Percentiles rank a stretch among this genome's conserved stretches.
Evolutionary conservation across 2,113 vertebrate species (phyloP).

Genomic region (Halichoerus grypus): DNA sequence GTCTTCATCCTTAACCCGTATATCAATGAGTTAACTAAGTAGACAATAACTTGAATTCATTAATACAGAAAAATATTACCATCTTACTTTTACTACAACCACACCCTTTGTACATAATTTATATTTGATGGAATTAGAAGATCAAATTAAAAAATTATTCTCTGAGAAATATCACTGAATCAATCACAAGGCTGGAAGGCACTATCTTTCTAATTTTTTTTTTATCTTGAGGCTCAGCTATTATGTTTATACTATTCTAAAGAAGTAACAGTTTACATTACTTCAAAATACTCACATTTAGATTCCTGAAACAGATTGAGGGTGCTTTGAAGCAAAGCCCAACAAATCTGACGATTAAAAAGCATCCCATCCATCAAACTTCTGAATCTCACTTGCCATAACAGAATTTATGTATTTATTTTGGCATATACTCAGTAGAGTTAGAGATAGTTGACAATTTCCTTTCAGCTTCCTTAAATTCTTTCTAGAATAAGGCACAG

Average conservation of each 20-base stretch:
- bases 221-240: neutral
- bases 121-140: slow-evolving; percentile 12
- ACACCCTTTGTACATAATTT: neutral
- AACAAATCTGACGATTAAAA: slow-evolving; percentile 2
- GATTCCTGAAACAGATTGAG: neutral
- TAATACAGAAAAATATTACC: slow-evolving; percentile 31
- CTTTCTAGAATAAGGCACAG: neutral
- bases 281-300: slow-evolving; percentile 51
- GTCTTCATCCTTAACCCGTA: neutral
- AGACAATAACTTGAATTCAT: neutral
- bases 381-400: slow-evolving; percentile 16
- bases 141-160: neutral
- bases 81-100: neutral
- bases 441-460: neutral
- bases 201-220: neutral
- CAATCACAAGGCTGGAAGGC: neutral
- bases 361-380: neutral
- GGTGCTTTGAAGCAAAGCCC: neutral
- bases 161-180: neutral
- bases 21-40: neutral
- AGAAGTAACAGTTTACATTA: neutral
- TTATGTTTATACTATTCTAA: neutral
- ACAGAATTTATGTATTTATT: slow-evolving; percentile 44
- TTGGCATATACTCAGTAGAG: neutral
- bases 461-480: slow-evolving; percentile 39